Percentiles rank a stretch among this genome's conserved stretches.
Conservation (phyloP, 2,113 vertebrate species). For the Anseranas semipalmata region DNA sequence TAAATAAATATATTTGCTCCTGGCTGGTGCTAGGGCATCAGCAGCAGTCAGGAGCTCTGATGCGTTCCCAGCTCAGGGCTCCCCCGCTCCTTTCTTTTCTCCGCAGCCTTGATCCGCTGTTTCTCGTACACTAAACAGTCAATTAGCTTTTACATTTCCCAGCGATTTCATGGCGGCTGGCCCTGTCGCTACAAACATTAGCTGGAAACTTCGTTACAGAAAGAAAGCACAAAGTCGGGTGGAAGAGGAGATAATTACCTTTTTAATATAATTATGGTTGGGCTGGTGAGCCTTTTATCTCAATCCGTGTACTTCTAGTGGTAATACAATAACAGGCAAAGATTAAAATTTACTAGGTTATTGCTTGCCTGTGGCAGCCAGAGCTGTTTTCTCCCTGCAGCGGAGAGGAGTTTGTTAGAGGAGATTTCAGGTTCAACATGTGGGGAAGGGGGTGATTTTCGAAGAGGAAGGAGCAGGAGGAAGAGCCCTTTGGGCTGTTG, state of each 20-base stretch:
- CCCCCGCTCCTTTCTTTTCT: neutral
- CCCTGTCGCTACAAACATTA: neutral
- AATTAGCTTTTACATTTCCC: neutral
- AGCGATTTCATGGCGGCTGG: neutral
- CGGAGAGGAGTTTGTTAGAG: neutral
- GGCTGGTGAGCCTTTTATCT: slow-evolving; percentile 64
- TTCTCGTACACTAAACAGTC: neutral
- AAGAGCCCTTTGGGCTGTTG: neutral
- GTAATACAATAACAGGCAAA: slow-evolving; percentile 25
- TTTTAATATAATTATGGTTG: slow-evolving; percentile 55
- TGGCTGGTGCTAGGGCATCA: neutral
- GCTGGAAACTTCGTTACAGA: neutral
- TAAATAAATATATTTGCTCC: neutral
- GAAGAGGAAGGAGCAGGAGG: neutral
- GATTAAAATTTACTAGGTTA: slow-evolving; percentile 44
- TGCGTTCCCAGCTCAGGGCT: rapidly evolving
- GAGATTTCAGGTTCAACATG: neutral
- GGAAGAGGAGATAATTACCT: slow-evolving; percentile 66
- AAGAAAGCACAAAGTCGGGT: slow-evolving; percentile 30
- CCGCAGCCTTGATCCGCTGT: neutral
- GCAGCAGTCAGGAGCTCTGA: neutral
- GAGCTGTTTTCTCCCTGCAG: neutral
- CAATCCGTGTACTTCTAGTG: neutral
- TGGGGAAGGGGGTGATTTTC: neutral
- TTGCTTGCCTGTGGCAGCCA: neutral